Evolutionary conservation across 2,113 vertebrate species (phyloP).

Genomic region (Mus pahari): DNA sequence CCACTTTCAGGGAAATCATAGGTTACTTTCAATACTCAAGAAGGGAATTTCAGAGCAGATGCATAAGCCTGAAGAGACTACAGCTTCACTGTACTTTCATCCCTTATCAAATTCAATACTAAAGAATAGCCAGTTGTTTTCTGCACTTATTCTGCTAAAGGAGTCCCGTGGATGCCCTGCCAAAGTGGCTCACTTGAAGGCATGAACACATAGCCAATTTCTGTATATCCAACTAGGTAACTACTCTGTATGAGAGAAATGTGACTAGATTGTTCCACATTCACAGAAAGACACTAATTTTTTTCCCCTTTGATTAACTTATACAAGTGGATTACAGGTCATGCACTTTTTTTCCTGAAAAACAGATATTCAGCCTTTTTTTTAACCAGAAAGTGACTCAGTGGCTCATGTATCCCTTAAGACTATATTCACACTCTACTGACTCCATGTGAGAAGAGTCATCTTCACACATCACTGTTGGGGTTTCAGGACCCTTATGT

Average conservation of each 20-base stretch:
- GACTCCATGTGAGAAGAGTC: conserved; percentile 21
- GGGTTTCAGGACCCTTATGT: background rate
- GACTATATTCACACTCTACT: background rate
- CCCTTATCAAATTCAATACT: background rate
- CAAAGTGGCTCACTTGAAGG: background rate
- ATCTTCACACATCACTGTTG: background rate
- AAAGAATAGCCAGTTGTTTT: background rate
- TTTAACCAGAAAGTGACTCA: background rate
- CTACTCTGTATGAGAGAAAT: background rate
- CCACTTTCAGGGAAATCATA: background rate
- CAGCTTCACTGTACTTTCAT: conserved; percentile 33
- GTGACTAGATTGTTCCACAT: background rate
- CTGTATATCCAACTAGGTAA: background rate
- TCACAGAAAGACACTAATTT: background rate
- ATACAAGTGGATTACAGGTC: conserved; percentile 2
- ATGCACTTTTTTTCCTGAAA: background rate
- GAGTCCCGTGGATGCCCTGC: no score
- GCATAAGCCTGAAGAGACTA: background rate
- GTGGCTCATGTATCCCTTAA: background rate
- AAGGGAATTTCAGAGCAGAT: conserved; percentile 3
- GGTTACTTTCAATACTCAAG: background rate
- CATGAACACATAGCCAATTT: background rate
- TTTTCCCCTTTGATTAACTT: conserved; percentile 40
- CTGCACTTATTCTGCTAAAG: background rate
- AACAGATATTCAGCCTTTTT: conserved; percentile 12